Evolutionary conservation across 2,888 invertebrate genomes (phyloP).

Genomic region (Acrobasis repandana): DNA sequence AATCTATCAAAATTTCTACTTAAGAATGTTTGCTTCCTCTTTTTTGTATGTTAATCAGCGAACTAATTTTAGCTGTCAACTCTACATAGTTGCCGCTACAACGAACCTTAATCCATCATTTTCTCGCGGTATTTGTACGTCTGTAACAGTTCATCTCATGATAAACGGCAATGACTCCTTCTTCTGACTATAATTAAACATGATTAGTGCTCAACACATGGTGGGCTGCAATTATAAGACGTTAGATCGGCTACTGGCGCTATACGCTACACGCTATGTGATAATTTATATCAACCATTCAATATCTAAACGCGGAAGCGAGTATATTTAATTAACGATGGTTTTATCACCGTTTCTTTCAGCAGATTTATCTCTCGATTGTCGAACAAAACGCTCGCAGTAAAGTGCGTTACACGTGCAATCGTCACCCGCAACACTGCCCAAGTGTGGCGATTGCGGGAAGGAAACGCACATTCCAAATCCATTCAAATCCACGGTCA

Average conservation of each 20-base stretch:
- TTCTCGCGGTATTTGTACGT: conserved; percentile 63
- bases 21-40: neutral
- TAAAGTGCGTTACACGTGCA: conserved; percentile 44
- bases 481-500: conserved; percentile 77
- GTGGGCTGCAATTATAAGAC: conserved; percentile 76
- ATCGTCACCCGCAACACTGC: conserved; percentile 46
- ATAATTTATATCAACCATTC: conserved; percentile 67
- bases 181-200: conserved; percentile 75
- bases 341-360: conserved; percentile 49
- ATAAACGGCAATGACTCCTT: conserved; percentile 78
- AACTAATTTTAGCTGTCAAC: conserved; percentile 24
- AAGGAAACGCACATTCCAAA: conserved; percentile 65
- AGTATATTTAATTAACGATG: conserved; percentile 55
- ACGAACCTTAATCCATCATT: conserved; percentile 59
- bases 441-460: conserved; percentile 59
- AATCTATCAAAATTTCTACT: neutral
- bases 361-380: neutral
- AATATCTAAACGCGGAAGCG: conserved; percentile 70
- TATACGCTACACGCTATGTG: conserved; percentile 66
- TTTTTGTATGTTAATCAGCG: neutral
- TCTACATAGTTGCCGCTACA: conserved; percentile 39
- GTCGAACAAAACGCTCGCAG: neutral
- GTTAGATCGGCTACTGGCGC: conserved; percentile 73
- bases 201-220: conserved; percentile 81
- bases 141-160: conserved; percentile 82